Base-by-base conservation (phyloP, 2,797 vertebrate genomes). In the Falco rusticolus region DNA sequence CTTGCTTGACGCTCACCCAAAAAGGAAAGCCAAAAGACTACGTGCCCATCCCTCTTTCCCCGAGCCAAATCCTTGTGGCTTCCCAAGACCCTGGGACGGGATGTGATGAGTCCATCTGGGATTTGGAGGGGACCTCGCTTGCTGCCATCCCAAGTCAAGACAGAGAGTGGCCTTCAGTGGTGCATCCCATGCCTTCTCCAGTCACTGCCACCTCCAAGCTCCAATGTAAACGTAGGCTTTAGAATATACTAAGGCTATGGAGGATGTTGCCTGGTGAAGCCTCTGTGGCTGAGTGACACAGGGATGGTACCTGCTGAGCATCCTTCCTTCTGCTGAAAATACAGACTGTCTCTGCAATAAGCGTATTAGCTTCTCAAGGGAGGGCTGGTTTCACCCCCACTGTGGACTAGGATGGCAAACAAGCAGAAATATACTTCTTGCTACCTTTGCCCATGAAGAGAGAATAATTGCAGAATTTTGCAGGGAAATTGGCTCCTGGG, bases 51-150 rank as follows among this genome's bases (percentile, higher is more conserved):
- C 39, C 29, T 82, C 18, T 9, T 48, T 14, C 43, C 20, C 16
- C 0, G 9, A 37, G 20, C 25, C 43, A 29, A 74, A 70, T 28
- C 39, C 45, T 10, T 1, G 8, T 5, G 68, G 45, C 4, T 87
- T 81, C 53, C 50, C 37, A 24, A 69, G 64, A n/a, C 5, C 31
- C 24, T 1, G 1, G 69, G 29, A 8, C 1, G 9, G 79, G n/a
- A 41, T 45, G 66, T 1, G 1, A 4, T 0, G 1, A n/a, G 26
- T 16, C 29, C 3, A 1, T 1, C 7, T 6, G 43, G 59, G 47
- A 19, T 86, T 61, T 2, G 0, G 19, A 43, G 11, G 4, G 22
- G 16, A 18, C 17, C 1, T 64, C 5, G 0, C 56, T 45, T 48
- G 12, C 57, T 66, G 33, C 28, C 57, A 33, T 11, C 8, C 11